Conservation (phyloP, 2,797 vertebrate genomes). For the Molossus molossus region DNA sequence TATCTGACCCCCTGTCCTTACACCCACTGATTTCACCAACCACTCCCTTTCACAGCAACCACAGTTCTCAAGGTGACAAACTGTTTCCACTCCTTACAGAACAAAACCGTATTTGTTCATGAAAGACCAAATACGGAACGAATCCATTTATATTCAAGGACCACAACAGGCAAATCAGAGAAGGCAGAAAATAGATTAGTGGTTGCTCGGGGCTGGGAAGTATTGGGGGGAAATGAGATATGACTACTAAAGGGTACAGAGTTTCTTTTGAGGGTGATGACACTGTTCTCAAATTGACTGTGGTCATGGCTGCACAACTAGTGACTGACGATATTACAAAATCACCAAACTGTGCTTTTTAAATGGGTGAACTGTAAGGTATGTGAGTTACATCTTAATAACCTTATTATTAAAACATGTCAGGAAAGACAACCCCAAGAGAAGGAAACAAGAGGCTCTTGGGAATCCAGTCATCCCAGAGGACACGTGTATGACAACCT, state of each 20-base stretch:
- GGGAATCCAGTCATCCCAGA: slow-evolving; percentile 60
- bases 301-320: not conserved
- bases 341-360: slow-evolving; percentile 39
- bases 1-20: not conserved
- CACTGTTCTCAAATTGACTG: slow-evolving; percentile 15
- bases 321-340: slow-evolving; percentile 48
- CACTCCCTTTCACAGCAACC: slow-evolving; percentile 43
- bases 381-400: slow-evolving; percentile 1
- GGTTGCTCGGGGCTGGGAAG: not conserved
- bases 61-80: slow-evolving; percentile 35
- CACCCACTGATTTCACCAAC: not conserved
- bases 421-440: slow-evolving; percentile 49
- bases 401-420: slow-evolving; percentile 44
- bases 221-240: not conserved
- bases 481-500: slow-evolving; percentile 16
- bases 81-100: slow-evolving; percentile 23
- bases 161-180: not conserved
- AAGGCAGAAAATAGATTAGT: not conserved
- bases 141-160: slow-evolving; percentile 47
- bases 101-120: slow-evolving; percentile 24
- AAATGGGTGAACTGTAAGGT: slow-evolving; percentile 22
- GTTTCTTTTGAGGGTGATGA: not conserved
- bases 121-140: not conserved
- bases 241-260: not conserved
- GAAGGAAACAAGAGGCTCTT: slow-evolving; percentile 59